These are phyloP conservation scores for Tortricodes alternella DNA, from an alignment of 2,888 invertebrate genomes.

Conservation along the genomic window DNA sequence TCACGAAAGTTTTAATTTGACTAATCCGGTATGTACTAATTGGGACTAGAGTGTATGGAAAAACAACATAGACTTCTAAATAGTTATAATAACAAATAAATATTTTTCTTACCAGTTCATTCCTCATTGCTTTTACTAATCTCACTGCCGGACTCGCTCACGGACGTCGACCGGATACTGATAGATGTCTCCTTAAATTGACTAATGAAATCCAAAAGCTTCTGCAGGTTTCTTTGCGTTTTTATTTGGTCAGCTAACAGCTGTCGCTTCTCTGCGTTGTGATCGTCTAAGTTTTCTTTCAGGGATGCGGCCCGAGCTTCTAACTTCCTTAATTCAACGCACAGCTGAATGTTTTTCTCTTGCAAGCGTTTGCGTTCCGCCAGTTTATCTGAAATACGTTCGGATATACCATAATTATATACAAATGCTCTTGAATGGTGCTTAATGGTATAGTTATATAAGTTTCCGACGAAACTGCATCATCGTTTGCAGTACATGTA, in stretches of 20 bases:
- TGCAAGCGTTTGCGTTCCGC: conserved; percentile 71
- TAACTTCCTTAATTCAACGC: conserved; percentile 70
- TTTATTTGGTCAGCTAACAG: conserved; percentile 73
- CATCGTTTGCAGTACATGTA: too few species aligned
- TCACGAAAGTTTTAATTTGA: too few species aligned
- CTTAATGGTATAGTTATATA: too few species aligned
- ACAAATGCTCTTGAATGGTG: too few species aligned
- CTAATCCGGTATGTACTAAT: too few species aligned
- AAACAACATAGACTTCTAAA: not conserved
- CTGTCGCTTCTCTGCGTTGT: conserved; percentile 73
- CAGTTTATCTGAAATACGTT: conserved; percentile 62
- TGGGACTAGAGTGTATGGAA: too few species aligned
- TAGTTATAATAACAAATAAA: not conserved
- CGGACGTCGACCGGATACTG: conserved; percentile 65
- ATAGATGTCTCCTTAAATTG: conserved; percentile 76
- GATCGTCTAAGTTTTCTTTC: conserved; percentile 74
- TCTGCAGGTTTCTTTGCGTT: conserved; percentile 75
- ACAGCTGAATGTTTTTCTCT: conserved; percentile 73
- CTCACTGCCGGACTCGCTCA: conserved; percentile 71
- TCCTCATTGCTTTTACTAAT: conserved; percentile 74
- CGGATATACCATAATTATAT: too few species aligned
- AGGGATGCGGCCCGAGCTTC: conserved; percentile 70
- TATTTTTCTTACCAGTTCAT: conserved; percentile 48
- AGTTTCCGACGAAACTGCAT: too few species aligned
- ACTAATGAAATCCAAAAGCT: conserved; percentile 75